A percentile compares a stretch with the other conserved stretches of the same genome.
Evolutionary conservation across 1,140 invertebrate species (phyloP).

Genomic region (Coenobita brevimanus): DNA sequence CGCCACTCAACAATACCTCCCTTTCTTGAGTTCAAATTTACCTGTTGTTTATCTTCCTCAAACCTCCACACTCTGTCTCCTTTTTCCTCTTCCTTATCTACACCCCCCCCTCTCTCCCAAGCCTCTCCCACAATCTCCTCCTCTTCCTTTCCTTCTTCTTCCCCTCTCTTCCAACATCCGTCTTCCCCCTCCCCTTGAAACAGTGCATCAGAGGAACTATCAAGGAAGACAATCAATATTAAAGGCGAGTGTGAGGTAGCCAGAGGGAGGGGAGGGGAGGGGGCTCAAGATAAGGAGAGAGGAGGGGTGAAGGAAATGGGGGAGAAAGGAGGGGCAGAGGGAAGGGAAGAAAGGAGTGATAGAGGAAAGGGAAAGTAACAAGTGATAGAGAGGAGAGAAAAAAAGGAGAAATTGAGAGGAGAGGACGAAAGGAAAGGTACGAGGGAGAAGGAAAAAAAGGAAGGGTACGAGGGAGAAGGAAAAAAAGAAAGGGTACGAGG

Average conservation of each 20-base stretch:
- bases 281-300: neutral
- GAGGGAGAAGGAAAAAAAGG: no score
- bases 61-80: neutral
- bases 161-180: neutral
- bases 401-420: no score
- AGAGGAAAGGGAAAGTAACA: no score
- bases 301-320: neutral
- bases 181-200: neutral
- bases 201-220: neutral
- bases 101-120: neutral
- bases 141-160: neutral
- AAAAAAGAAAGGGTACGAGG: no score
- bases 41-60: neutral
- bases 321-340: no score
- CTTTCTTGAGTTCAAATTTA: neutral
- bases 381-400: no score
- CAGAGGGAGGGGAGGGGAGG: neutral
- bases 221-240: slow-evolving; percentile 28
- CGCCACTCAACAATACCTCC: neutral
- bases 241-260: neutral
- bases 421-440: no score
- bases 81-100: neutral
- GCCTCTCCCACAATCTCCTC: neutral
- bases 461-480: no score
- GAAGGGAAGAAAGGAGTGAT: no score